These are phyloP conservation scores for Argyrosomus japonicus DNA, from an alignment of 2,113 vertebrate genomes.

Conservation along the genomic window DNA sequence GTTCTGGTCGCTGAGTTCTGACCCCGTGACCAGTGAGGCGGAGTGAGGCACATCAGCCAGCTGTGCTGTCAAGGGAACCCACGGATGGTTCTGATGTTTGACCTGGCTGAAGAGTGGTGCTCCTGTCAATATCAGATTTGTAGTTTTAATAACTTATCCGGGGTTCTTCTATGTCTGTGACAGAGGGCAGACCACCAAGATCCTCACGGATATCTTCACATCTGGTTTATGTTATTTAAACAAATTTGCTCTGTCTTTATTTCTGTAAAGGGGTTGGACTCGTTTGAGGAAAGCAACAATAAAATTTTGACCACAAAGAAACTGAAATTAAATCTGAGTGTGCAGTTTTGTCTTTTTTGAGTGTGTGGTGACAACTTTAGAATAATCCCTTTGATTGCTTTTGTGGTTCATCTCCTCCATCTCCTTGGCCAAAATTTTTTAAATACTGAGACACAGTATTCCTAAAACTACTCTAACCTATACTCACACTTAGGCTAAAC, in stretches of 20 bases:
- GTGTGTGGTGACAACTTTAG: background rate
- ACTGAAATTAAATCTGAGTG: background rate
- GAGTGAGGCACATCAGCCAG: constrained; percentile 87
- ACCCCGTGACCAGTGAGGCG: constrained; percentile 87
- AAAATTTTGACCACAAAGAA: background rate
- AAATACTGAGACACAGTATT: constrained; percentile 1
- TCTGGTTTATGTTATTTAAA: background rate
- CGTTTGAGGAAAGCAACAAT: background rate
- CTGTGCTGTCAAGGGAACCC: constrained; percentile 88
- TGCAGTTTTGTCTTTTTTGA: background rate
- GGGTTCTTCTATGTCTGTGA: constrained; percentile 15
- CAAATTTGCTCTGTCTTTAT: constrained; percentile 2
- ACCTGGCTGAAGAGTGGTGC: constrained; percentile 18
- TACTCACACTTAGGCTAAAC: background rate
- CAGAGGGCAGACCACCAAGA: constrained; percentile 8
- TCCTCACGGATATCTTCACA: constrained; percentile 17
- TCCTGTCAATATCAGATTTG: constrained; percentile 37
- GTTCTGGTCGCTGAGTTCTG: constrained; percentile 86
- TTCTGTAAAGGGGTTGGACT: constrained; percentile 4
- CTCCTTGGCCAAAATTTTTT: constrained; percentile 1
- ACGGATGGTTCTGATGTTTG: constrained; percentile 51
- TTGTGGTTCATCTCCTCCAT: background rate
- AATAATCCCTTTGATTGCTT: background rate
- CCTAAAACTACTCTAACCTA: constrained; percentile 6
- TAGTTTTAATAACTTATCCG: constrained; percentile 27